Evolutionary conservation across 1,140 invertebrate species (phyloP).

Genomic region (Nymphalis io): DNA sequence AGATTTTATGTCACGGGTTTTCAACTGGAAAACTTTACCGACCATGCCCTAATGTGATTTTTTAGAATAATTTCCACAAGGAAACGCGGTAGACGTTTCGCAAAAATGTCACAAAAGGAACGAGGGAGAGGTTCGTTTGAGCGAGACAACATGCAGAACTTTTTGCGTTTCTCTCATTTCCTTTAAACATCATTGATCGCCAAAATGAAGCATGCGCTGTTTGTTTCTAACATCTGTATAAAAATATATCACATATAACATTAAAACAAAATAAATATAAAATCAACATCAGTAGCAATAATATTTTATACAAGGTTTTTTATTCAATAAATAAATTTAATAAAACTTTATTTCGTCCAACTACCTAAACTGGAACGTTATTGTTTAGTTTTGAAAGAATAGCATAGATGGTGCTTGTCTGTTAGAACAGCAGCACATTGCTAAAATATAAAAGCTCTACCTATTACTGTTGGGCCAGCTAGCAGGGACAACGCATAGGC

Average conservation of each 20-base stretch:
- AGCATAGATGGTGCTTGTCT: constrained; percentile 3
- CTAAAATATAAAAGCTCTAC: not conserved
- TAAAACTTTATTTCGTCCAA: not conserved
- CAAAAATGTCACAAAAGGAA: constrained; percentile 76
- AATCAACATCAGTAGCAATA: not conserved
- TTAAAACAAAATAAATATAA: not conserved
- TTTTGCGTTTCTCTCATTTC: constrained; percentile 26
- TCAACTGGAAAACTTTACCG: constrained; percentile 70
- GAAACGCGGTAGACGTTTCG: constrained; percentile 67
- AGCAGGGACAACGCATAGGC: too few relatives aligned
- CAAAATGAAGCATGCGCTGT: constrained; percentile 55
- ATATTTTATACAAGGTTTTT: not conserved
- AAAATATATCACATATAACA: not conserved
- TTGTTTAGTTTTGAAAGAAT: not conserved
- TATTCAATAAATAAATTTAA: not conserved
- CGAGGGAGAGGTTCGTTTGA: constrained; percentile 34
- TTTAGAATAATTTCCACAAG: constrained; percentile 62
- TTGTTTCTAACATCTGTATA: not conserved
- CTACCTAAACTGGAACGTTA: not conserved
- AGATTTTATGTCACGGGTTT: constrained; percentile 73
- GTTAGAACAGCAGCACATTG: not conserved
- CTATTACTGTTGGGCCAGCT: too few relatives aligned
- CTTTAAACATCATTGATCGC: constrained; percentile 45
- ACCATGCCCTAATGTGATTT: constrained; percentile 78
- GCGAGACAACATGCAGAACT: constrained; percentile 9